These are phyloP conservation scores for Calliphora vomitoria DNA, from an alignment of 2,888 invertebrate genomes.

Conservation along the genomic window DNA sequence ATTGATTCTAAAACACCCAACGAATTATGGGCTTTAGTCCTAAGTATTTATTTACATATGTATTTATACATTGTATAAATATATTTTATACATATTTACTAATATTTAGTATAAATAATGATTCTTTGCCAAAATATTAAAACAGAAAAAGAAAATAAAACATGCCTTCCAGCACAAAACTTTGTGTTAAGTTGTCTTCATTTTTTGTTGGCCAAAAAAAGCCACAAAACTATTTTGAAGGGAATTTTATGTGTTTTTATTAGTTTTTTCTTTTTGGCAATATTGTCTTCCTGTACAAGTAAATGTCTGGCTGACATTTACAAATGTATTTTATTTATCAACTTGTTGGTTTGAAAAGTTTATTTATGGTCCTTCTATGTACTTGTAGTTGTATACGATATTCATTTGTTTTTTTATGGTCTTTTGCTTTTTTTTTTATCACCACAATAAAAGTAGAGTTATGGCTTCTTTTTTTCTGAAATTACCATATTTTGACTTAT, in stretches of 20 bases:
- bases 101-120: background rate
- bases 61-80: too few species aligned
- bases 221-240: conserved; percentile 45
- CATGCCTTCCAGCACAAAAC: conserved; percentile 27
- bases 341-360: conserved; percentile 68
- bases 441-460: conserved; percentile 21
- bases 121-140: conserved; percentile 16
- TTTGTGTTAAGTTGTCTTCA: conserved; percentile 52
- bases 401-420: conserved; percentile 11
- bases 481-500: conserved; percentile 8
- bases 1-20: too few species aligned
- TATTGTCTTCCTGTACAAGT: conserved; percentile 10
- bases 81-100: too few species aligned
- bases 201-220: conserved; percentile 28
- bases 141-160: background rate
- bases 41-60: too few species aligned
- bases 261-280: background rate
- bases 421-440: conserved; percentile 11
- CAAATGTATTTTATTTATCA: conserved; percentile 44
- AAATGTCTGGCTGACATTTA: conserved; percentile 38
- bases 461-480: background rate
- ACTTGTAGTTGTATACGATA: background rate
- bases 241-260: background rate
- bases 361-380: conserved; percentile 60
- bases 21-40: too few species aligned